These are phyloP conservation scores for Pogonognathellus flavescens DNA, from an alignment of 1,140 invertebrate species.

Conservation along the genomic window DNA sequence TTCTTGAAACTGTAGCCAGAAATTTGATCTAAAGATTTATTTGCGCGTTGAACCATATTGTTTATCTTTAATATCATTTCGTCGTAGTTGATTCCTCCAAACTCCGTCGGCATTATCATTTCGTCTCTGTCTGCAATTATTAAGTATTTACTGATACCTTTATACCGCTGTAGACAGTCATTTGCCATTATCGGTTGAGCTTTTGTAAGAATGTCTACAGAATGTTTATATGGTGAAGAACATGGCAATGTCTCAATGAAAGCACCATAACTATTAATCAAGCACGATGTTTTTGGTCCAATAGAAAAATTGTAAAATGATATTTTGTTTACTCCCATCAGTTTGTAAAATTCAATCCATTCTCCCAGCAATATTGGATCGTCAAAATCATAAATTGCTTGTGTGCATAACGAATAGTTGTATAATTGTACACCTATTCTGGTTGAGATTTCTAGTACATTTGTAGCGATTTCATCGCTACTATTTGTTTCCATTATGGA, in stretches of 20 bases:
- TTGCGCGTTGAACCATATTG: background rate
- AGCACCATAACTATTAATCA: conserved; percentile 80
- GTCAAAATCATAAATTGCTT: conserved; percentile 91
- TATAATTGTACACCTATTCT: background rate
- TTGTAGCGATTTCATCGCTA: background rate
- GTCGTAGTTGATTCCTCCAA: conserved; percentile 68
- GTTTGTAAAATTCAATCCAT: conserved; percentile 89
- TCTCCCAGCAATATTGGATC: conserved; percentile 87
- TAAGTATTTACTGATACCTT: conserved; percentile 75
- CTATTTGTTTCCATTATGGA: background rate
- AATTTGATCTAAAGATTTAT: background rate
- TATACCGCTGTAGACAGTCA: conserved; percentile 86
- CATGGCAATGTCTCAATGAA: conserved; percentile 86
- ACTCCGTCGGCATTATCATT: conserved; percentile 82
- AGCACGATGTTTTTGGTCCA: conserved; percentile 81
- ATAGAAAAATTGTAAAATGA: conserved; percentile 93
- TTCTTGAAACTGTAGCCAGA: conserved; percentile 4
- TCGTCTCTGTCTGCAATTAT: conserved; percentile 92
- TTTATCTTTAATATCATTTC: background rate
- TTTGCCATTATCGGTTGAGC: conserved; percentile 91
- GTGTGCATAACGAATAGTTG: conserved; percentile 87
- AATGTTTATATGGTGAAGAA: conserved; percentile 88
- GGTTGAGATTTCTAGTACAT: background rate
- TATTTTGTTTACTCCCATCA: conserved; percentile 89
- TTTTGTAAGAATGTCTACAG: conserved; percentile 91